Evolutionary conservation across 2,888 invertebrate species (phyloP).

Genomic region (Magallana nippona): DNA sequence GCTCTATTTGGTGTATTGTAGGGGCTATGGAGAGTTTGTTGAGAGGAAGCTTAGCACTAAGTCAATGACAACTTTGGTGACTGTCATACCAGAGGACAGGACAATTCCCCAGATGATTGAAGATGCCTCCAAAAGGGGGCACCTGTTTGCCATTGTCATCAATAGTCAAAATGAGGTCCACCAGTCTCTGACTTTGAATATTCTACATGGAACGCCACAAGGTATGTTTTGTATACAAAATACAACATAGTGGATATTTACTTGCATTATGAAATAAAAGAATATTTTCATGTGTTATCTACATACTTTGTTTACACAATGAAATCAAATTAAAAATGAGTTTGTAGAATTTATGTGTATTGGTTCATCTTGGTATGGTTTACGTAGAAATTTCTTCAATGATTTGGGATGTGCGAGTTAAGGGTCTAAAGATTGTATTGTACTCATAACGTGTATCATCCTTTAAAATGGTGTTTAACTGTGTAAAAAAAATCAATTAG

Average conservation of each 20-base stretch:
- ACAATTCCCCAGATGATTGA: slow-evolving; percentile 88
- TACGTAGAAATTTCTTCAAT: too few relatives aligned
- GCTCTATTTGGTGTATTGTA: slow-evolving; percentile 50
- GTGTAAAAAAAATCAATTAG: too few relatives aligned
- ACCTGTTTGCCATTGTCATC: slow-evolving; percentile 92
- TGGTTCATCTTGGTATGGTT: too few relatives aligned
- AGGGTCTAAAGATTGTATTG: too few relatives aligned
- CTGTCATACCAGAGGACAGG: slow-evolving; percentile 95
- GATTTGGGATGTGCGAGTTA: too few relatives aligned
- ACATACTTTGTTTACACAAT: too few relatives aligned
- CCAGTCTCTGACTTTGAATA: slow-evolving; percentile 92
- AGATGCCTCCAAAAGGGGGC: slow-evolving; percentile 92
- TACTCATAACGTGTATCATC: too few relatives aligned
- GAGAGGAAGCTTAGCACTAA: slow-evolving; percentile 89
- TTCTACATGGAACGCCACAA: slow-evolving; percentile 91
- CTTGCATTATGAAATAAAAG: background rate
- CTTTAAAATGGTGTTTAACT: too few relatives aligned
- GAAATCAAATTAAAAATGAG: too few relatives aligned
- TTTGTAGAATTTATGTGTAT: too few relatives aligned
- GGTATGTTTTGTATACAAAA: slow-evolving; percentile 82
- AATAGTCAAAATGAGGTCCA: slow-evolving; percentile 92
- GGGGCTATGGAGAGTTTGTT: slow-evolving; percentile 93
- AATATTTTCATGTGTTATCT: background rate
- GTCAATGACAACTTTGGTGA: slow-evolving; percentile 87
- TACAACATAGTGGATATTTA: background rate